These are phyloP conservation scores for Enteromius viviparus DNA, from an alignment of 2,797 vertebrate genomes.

Conservation along the genomic window DNA sequence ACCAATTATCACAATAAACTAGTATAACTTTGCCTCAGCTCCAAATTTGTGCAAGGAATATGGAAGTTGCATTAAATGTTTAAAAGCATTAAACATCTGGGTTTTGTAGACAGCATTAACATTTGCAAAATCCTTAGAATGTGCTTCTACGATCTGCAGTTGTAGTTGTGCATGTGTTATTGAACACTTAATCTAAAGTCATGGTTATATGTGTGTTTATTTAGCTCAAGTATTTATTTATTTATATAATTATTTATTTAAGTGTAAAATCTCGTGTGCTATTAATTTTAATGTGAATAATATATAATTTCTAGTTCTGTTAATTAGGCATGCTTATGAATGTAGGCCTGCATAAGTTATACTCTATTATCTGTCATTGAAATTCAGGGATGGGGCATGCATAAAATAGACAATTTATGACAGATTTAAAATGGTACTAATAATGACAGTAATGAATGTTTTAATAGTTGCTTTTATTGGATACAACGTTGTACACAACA, in stretches of 20 bases:
- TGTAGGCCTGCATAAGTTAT: slow-evolving; percentile 1
- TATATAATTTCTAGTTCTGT: background rate
- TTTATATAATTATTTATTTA: slow-evolving; percentile 14
- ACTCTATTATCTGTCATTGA: slow-evolving; percentile 9
- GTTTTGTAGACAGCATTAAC: background rate
- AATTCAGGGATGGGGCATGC: background rate
- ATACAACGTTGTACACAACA: background rate
- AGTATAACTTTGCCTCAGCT: background rate
- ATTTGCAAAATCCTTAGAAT: background rate
- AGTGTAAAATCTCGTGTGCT: background rate
- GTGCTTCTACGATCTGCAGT: background rate
- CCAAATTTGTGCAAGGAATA: background rate
- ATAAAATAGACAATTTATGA: background rate
- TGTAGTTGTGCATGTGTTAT: background rate
- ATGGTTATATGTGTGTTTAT: background rate
- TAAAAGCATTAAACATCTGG: background rate
- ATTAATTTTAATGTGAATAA: slow-evolving; percentile 3
- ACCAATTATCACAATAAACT: background rate
- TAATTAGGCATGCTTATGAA: background rate
- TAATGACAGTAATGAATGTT: slow-evolving; percentile 7
- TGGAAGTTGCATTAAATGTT: background rate
- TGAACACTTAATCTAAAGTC: background rate
- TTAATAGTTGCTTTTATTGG: slow-evolving; percentile 9
- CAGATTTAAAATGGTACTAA: background rate
- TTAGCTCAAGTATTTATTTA: slow-evolving; percentile 22